Evolutionary conservation across 1,140 invertebrate species (phyloP).

Genomic region (Spodoptera litura): DNA sequence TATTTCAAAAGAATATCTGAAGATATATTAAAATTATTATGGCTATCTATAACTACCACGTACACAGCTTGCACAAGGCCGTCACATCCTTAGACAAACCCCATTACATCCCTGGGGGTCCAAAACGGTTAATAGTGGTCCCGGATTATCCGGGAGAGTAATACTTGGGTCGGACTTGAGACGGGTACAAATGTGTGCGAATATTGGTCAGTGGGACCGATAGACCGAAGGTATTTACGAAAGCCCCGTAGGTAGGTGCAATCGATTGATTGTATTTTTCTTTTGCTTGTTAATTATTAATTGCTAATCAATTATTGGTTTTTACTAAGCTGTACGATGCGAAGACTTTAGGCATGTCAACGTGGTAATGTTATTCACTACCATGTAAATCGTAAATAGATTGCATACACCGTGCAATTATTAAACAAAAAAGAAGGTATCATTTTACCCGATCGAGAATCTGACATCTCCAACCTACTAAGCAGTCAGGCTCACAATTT

Average conservation of each 20-base stretch:
- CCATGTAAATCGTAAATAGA: too few species aligned
- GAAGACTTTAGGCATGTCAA: too few species aligned
- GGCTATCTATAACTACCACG: neutral
- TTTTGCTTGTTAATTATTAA: neutral
- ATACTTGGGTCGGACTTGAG: slow-evolving; percentile 49
- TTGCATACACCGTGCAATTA: too few species aligned
- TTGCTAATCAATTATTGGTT: too few species aligned
- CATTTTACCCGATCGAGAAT: too few species aligned
- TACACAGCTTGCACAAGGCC: neutral
- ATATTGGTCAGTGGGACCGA: slow-evolving; percentile 47
- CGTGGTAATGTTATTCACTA: too few species aligned
- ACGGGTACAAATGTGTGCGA: slow-evolving; percentile 60
- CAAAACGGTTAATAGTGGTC: slow-evolving; percentile 66
- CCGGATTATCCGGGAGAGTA: slow-evolving; percentile 61
- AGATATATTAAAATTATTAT: too few species aligned
- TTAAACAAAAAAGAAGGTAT: too few species aligned
- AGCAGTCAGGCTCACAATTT: too few species aligned
- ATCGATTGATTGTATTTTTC: slow-evolving; percentile 9
- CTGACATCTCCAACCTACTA: too few species aligned
- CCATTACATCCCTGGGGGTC: slow-evolving; percentile 54
- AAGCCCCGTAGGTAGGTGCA: neutral
- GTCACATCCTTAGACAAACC: slow-evolving; percentile 40
- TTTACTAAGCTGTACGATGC: too few species aligned
- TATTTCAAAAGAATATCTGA: too few species aligned
- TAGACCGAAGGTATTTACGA: slow-evolving; percentile 18